Conservation (phyloP, 2,113 vertebrate genomes). For the Notarius quadriscutis region DNA sequence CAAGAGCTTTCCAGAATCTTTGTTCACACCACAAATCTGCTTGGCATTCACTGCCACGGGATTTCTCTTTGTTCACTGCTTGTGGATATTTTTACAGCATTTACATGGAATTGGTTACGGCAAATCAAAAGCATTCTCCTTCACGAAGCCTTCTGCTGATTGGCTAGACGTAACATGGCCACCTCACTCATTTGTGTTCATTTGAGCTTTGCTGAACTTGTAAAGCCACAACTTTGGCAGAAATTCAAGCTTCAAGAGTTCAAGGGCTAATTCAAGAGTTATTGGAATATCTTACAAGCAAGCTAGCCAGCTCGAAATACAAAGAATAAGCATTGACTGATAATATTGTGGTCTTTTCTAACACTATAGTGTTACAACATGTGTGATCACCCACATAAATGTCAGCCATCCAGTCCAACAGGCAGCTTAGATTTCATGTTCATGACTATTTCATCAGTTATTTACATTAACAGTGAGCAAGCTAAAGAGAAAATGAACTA, state of each 20-base stretch:
- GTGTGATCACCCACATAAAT: not conserved
- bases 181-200: not conserved
- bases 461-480: not conserved
- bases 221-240: not conserved
- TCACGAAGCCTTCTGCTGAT: not conserved
- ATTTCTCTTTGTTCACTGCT: slow-evolving; percentile 2
- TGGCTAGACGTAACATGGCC: not conserved
- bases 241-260: not conserved
- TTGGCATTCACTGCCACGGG: not conserved
- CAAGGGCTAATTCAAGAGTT: not conserved
- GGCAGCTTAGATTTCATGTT: not conserved
- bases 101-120: not conserved
- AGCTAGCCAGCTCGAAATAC: not conserved
- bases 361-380: not conserved
- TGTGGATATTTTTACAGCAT: not conserved
- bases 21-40: not conserved
- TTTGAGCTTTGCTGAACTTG: not conserved
- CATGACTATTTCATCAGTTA: not conserved
- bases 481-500: not conserved
- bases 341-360: not conserved
- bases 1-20: not conserved
- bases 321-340: not conserved
- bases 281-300: not conserved
- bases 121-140: not conserved
- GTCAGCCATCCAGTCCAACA: not conserved